Base-by-base conservation (phyloP, 2,888 invertebrate species). In the Ptychoptera albimana region DNA sequence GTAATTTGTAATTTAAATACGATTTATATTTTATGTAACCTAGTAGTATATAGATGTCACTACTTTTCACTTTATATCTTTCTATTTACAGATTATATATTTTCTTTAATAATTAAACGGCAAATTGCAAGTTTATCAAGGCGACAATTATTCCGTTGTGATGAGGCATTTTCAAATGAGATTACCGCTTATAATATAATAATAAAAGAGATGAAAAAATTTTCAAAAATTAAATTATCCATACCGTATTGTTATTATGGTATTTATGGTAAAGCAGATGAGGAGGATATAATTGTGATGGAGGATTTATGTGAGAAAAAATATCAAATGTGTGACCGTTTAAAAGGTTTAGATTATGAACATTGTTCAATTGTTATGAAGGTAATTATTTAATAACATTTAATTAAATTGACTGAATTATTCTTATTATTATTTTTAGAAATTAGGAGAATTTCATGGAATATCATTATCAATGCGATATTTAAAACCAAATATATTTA, bases 131-230 rank as follows among this genome's bases (percentile, higher is more conserved):
- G 59, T 44, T 51, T 52, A 42, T 58, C 60, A 1, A 57, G 64
- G 1, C 58, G 63, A 1, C 54, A 58, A 46, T 54, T 63, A 0
- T 64, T 57, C 46, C 58, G 63, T 29, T 64, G 64, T 45, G 57
- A 58, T 36, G 60, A 60, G 47, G 64, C 64, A 1, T 64, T 63
- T 43, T 46, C 42, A 29, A 64, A 64, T 50, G 64, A 64, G 51
- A 63, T 63, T 29, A 54, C 53, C 29, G 61, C 60, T 4, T 64
- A 64, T 45, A 56, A 51, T 11, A 49, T 58, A 45, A 48, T 63
- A 37, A 57, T 61, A 8, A 62, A 64, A 1, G 40, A 59, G 36
- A 51, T 64, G 9, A 53, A 57, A 13, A 50, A 54, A 32, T 55
- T 57, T 45, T 35, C 30, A 1, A 36, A 48, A 9, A 32, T 31